Percentiles rank a stretch among this genome's conserved stretches.
These are phyloP conservation scores for Podilymbus podiceps DNA, from an alignment of 2,113 vertebrate genomes.

Conservation along the genomic window DNA sequence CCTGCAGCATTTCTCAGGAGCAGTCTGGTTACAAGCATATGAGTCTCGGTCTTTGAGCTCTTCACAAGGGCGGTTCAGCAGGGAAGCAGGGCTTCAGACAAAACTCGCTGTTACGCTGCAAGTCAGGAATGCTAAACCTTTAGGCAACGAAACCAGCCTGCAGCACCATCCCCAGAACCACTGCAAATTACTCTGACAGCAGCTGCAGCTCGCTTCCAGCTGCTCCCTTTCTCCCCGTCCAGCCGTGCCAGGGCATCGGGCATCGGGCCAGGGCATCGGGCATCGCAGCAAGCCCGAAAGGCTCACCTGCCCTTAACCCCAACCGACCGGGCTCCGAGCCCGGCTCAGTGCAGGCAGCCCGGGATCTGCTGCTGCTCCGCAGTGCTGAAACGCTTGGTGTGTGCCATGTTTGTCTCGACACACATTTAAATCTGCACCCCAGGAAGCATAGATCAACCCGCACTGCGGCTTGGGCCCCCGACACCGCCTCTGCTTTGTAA, in stretches of 20 bases:
- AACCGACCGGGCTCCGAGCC: rapidly evolving
- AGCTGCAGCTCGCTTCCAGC: not conserved
- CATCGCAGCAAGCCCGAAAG: rapidly evolving
- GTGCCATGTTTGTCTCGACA: not conserved
- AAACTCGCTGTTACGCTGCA: rapidly evolving
- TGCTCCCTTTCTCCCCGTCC: not conserved
- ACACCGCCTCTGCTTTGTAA: not conserved
- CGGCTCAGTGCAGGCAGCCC: rapidly evolving
- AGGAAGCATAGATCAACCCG: not conserved
- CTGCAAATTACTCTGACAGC: not conserved
- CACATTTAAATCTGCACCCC: not conserved
- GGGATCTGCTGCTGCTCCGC: not conserved
- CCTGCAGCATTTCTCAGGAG: not conserved
- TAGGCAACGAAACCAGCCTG: not conserved
- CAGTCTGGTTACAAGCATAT: not conserved
- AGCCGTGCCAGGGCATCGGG: not conserved
- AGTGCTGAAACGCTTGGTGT: not conserved
- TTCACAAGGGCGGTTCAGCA: not conserved
- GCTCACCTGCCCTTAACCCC: not conserved
- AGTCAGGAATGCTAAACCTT: not conserved
- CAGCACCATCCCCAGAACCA: not conserved
- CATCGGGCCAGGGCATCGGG: not conserved
- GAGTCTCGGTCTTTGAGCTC: not conserved
- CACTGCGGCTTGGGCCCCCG: rapidly evolving
- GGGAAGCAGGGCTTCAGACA: not conserved